Conservation (phyloP, 2,888 invertebrate species). For the Trachelus stipa region DNA sequence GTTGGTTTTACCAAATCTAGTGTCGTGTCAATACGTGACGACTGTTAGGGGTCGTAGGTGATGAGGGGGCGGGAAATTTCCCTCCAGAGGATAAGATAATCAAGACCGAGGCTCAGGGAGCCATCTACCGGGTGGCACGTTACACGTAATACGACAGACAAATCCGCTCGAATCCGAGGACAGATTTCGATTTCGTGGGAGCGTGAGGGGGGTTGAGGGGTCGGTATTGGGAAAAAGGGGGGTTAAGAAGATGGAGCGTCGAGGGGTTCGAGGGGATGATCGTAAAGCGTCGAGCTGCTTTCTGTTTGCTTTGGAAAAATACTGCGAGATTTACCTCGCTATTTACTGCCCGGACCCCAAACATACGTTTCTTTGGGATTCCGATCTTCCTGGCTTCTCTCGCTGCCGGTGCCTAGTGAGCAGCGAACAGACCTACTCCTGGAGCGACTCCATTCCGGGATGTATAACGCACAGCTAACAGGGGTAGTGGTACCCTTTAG, state of each 20-base stretch:
- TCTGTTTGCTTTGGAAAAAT: constrained; percentile 2
- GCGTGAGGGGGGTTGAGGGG: neutral
- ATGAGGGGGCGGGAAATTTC: constrained; percentile 7
- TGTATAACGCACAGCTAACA: neutral
- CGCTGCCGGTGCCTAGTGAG: neutral
- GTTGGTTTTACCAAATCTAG: neutral
- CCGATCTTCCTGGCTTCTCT: neutral
- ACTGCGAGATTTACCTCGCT: constrained; percentile 1
- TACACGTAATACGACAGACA: constrained; percentile 1
- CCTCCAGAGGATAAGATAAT: constrained; percentile 17
- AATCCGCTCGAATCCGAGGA: neutral
- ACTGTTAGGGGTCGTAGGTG: neutral
- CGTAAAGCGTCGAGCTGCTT: neutral
- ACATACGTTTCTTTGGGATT: neutral
- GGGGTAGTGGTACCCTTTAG: neutral
- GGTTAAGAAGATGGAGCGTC: neutral
- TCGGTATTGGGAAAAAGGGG: neutral
- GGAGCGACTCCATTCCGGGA: neutral
- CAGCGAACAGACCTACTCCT: neutral
- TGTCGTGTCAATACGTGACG: neutral
- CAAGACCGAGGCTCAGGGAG: neutral
- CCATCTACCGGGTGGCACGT: neutral
- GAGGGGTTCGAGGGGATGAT: neutral
- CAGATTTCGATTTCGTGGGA: neutral
- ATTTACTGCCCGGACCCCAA: constrained; percentile 3